Evolutionary conservation across 2,113 vertebrate genomes (phyloP), one percentile per base, ranked within the genome.

Genomic region (Prionailurus bengalensis): DNA sequence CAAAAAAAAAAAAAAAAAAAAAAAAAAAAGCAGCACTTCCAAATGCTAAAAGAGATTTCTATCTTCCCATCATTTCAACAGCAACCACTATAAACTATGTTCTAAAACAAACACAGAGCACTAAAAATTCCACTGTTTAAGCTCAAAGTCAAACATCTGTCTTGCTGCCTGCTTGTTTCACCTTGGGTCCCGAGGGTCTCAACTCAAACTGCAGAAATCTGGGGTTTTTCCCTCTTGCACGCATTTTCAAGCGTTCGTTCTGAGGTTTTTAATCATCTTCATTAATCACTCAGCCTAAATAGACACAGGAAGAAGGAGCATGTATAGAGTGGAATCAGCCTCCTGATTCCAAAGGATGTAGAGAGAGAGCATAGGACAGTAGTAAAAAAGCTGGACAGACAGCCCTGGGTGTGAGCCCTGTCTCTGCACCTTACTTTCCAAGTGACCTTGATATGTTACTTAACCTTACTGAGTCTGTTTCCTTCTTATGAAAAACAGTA

Each of bases 41-140:
- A 94, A 97, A 95, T 21, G 65, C 94, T 96, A 71, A 97, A 95
- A 91, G 73, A 95, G 97, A 96, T 96, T 96, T 98, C 92, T 92
- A 96, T 97, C 97, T 98, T 90, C 84, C 94, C 96, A 96, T 94
- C 87, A 82, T 95, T 94, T 93, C 95, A 96, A 96, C 66, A 97
- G 92, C 80, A 97, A 96, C 78, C 21, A 17, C 96, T 86, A 80
- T 98, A 97, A 98, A 98, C 94, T 95, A 94, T 79, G 83, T 51
- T 90, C 95, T 97, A 98, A 98, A 96, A 94, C 97, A 98, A 98
- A 98, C 97, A 98, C 70, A 92, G 97, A 97, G 90, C 83, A 87
- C 97, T 97, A 95, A 98, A 97, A 97, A 85, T 97, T 96, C 92
- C 97, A 94, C 95, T 96, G 97, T 97, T 97, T 97, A 98, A 97